Evolutionary conservation across 2,797 vertebrate genomes (phyloP), one percentile per base, ranked within the genome.

Genomic region (Dendrocincla tyrannina): DNA sequence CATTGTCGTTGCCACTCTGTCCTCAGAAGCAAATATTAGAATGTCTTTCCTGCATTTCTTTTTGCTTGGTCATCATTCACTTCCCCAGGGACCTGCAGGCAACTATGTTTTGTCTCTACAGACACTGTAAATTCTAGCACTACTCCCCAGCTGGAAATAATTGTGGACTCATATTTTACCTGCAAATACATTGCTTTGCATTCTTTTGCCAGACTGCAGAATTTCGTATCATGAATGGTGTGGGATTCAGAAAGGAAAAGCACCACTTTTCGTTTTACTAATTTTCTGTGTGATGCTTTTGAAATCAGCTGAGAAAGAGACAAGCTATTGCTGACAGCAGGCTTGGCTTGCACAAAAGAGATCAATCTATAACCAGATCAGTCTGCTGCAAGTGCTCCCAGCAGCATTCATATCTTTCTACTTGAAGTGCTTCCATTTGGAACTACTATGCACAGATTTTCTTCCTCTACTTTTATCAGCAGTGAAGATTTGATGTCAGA

Each of bases 361-460:
- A 84, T 83, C 64, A 68, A 10, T 88, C 81, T 92, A 37, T 78
- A 95, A 46, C 75, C 70, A 91, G 77, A 91, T 70, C 85, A 89
- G 77, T 91, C 63, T 76, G 33, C 74, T 74, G 86, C 70, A 75
- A 90, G 37, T 39, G 17, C 6, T 89, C 44, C 55, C 75, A 95
- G 73, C 20, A 88, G 53, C 49, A 92, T 60, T 89, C 64, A 19
- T 50, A 37, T 77, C 55, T 88, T 96, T 92, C 74, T 81, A 39
- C 68, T 94, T 58, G 17, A 96, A 91, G 72, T 88, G 60, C 62
- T 89, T 96, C 84, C 49, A 72, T 91, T 92, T 89, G n/a, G n/a
- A 95, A 56, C 68, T 83, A 35, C 46, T 88, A 15, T 20, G 55
- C 63, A 77, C 27, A 80, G 16, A 68, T 91, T 81, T 93, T 92